phyloP scores from a whole-genome alignment of 2,888 invertebrate species.

The Caenorhabditis sp. region DNA sequence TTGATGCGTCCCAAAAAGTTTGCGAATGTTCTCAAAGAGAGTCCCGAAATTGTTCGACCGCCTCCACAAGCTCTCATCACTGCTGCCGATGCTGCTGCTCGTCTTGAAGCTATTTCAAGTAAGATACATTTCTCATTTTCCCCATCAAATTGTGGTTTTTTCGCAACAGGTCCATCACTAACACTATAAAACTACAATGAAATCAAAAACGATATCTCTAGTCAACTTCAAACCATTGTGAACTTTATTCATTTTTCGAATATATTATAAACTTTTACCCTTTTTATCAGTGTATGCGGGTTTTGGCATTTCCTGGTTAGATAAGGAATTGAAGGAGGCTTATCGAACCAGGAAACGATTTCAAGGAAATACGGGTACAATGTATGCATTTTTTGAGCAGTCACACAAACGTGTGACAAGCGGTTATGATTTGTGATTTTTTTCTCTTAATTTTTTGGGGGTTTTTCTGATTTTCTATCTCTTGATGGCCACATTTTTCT shows the following conservation, averaged over 20 bases:
- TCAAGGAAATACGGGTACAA: neutral
- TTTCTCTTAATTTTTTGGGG: no score
- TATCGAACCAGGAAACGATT: neutral
- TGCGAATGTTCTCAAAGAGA: conserved; percentile 9
- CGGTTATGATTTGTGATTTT: no score
- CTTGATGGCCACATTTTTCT: no score
- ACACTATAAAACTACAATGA: no score
- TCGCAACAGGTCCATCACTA: no score
- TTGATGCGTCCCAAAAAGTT: conserved; percentile 24
- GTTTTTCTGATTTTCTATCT: no score
- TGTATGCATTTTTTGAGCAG: no score
- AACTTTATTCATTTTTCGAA: neutral
- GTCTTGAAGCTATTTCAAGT: neutral
- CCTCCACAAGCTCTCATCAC: conserved; percentile 3
- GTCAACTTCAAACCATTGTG: neutral
- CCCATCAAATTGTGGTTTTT: no score
- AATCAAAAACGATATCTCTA: no score
- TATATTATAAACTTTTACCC: neutral
- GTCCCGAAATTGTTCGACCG: conserved; percentile 9
- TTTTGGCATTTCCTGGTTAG: neutral
- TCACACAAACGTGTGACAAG: no score
- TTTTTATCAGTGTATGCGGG: neutral
- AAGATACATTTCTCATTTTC: no score
- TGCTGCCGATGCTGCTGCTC: conserved; percentile 1
- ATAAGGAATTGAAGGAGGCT: neutral